Evolutionary conservation across 1,140 invertebrate genomes (phyloP).

Genomic region (honey bee (Apis mellifera)): Amel_HAv3.1 CM009945.2:7227001-7227500

Average conservation of each 20-base stretch:
- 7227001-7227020: neutral
- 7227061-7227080: conserved; percentile 2
- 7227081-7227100: neutral
- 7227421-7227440: conserved; percentile 56
- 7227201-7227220: neutral
- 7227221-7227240: too few species aligned
- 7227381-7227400: conserved; percentile 62
- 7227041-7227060: neutral
- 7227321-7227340: conserved; percentile 46
- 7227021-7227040: neutral
- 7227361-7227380: conserved; percentile 53
- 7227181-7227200: conserved; percentile 5
- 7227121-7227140: neutral
- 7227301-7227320: conserved; percentile 20
- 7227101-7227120: neutral
- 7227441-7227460: conserved; percentile 52
- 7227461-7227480: conserved; percentile 36
- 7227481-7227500: conserved; percentile 25
- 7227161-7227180: neutral
- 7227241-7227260: neutral
- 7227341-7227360: conserved; percentile 50
- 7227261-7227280: neutral
- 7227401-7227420: conserved; percentile 56
- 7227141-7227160: neutral
- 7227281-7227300: neutral